Base-by-base conservation (phyloP, 2,888 invertebrate species). In the Megastigmus dorsalis region DNA sequence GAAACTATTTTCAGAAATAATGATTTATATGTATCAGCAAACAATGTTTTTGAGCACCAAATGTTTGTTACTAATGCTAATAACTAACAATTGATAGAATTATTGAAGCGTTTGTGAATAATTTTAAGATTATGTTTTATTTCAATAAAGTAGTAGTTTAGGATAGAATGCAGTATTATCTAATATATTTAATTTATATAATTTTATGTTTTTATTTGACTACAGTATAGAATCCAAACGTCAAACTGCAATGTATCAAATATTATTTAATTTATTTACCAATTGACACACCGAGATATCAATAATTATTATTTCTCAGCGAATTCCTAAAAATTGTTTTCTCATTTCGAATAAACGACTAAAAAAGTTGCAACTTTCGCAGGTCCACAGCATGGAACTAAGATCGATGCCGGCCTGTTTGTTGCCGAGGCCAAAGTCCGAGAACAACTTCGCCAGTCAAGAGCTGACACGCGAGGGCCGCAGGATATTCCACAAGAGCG, bases 381-480 rank as follows among this genome's bases (percentile, higher is more conserved):
- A 93, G 88, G 89, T 94, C 82, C 93, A 93, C 80, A 90, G 93
- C 78, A 85, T 88, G 85, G 93, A 93, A 85, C 89, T 94, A 84
- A 92, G 93, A 86, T 92, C 92, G 82, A 89, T 93, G 84, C 91
- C 93, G 41, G 84, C 85, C 75, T 90, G 91, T 79, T 88, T 91
- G 71, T 90, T 94, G 81, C 95, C 95, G 26, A 90, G 95, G 82
- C 95, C 95, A 83, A 94, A 95, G 89, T 95, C 95, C 77, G 95
- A 95, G 88, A 94, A 93, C 90, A 95, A 95, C 89, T 94, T 95
- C 89, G 91, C 93, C 48, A 90, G 92, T 80, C 88, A 91, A 82
- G 90, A 90, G 82, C 89, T 90, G 82, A 89, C 91, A 82, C 88
- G 87, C 71, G 88, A 87, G 80, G 87, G 88, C 43, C 86, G 89